Base-by-base conservation (phyloP, 2,888 invertebrate species). In the Nezara viridula region DNA sequence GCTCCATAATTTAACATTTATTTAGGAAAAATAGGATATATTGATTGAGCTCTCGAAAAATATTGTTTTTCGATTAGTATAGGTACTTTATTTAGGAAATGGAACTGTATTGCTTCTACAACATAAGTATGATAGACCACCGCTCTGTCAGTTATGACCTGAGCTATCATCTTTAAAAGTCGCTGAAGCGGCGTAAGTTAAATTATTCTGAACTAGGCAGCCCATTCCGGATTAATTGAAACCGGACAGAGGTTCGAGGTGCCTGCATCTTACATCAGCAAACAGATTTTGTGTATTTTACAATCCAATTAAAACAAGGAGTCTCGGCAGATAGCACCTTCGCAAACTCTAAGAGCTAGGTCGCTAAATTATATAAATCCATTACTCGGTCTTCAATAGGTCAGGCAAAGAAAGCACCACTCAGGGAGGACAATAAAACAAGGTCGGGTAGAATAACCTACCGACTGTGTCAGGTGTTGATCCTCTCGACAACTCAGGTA, bases 271-370 rank as follows among this genome's bases (percentile, higher is more conserved):
- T 81, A 81, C 44, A 81, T 81, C 44, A 81, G 81, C 81, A n/a
- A 24, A 47, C 44, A 44, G 81, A 81, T n/a, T 81, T 81, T 81
- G 81, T 81, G 81, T 81, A 81, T 81, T 81, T 47, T 81, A 47
- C 81, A 81, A 81, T 81, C 81, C 81, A 81, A 81, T 81, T 81
- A 81, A 73, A 81, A 81, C 81, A 81, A 81, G 81, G 44, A 40
- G 44, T n/a, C 44, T 44, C n/a, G 32, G 44, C n/a, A 40, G 44
- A 81, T n/a, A 81, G 81, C 4, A 47, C 44, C 81, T 44, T 14
- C 24, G 37, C 12, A 44, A 81, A 81, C 81, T 81, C 44, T 81
- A 3, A 81, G 21, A 12, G n/a, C n/a, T n/a, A 6, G n/a, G 44
- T 81, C 44, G 44, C 44, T 81, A 81, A 81, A 81, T 81, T 81